Evolutionary conservation across 2,113 vertebrate genomes (phyloP).

Genomic region (Entelurus aequoreus): DNA sequence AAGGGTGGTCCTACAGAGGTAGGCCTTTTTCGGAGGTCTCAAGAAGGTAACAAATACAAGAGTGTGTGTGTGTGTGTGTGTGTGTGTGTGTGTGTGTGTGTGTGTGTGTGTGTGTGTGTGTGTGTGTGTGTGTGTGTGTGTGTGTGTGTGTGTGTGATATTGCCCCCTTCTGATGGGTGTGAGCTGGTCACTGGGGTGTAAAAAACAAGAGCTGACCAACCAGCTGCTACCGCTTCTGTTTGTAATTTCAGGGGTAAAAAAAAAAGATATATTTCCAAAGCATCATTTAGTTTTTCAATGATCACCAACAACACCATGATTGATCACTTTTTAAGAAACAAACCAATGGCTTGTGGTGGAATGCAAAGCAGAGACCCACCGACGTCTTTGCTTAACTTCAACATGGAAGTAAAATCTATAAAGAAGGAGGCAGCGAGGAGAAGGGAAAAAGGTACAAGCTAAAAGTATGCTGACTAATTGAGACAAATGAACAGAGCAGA

Average conservation of each 20-base stretch:
- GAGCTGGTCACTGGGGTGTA: constrained; percentile 74
- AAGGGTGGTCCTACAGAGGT: no score
- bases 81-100: no score
- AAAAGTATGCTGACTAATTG: constrained; percentile 52
- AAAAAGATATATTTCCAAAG: not conserved
- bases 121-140: constrained; percentile 2
- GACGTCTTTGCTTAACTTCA: constrained; percentile 8
- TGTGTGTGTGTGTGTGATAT: not conserved
- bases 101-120: no score
- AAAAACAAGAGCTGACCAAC: constrained; percentile 72
- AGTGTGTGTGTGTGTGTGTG: no score
- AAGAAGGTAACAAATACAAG: no score
- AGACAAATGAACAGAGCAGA: constrained; percentile 57
- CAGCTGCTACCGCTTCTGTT: constrained; percentile 61
- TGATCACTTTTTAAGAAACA: not conserved
- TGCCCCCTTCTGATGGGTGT: constrained; percentile 42
- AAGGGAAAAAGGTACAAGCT: constrained; percentile 24
- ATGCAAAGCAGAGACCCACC: not conserved
- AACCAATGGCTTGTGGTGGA: not conserved
- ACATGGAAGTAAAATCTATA: constrained; percentile 22
- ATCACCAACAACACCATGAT: not conserved
- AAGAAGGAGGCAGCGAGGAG: constrained; percentile 1
- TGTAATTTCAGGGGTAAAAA: constrained; percentile 28
- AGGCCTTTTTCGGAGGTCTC: no score
- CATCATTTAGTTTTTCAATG: not conserved